These are phyloP conservation scores for Chrysocyon brachyurus DNA, from an alignment of 2,797 vertebrate species.

Conservation along the genomic window DNA sequence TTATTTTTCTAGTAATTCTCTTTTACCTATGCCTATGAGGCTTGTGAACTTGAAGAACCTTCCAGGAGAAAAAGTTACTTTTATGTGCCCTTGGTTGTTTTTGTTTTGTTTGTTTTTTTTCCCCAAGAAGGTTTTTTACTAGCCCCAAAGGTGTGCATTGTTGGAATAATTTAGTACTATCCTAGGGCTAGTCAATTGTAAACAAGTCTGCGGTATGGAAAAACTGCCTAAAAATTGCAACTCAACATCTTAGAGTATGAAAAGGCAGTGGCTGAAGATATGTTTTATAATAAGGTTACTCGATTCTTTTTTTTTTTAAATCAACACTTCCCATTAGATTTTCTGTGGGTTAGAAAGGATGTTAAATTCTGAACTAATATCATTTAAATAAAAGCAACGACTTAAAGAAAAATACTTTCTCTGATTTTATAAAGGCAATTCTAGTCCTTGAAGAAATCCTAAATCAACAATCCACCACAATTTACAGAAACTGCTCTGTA, in stretches of 20 bases:
- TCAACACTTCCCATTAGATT: not conserved
- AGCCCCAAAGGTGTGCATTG: conserved; percentile 60
- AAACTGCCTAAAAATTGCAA: conserved; percentile 61
- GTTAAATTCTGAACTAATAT: not conserved
- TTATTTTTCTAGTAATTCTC: conserved; percentile 2
- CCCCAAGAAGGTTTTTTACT: conserved; percentile 52
- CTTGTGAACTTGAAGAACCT: conserved; percentile 48
- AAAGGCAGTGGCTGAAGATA: conserved; percentile 17
- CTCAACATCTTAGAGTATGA: conserved; percentile 46
- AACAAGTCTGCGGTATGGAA: conserved; percentile 57
- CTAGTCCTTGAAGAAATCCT: not conserved
- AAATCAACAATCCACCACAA: not conserved
- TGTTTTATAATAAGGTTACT: not conserved
- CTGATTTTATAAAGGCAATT: not conserved
- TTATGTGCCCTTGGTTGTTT: conserved; percentile 39
- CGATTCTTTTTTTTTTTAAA: conserved; percentile 49
- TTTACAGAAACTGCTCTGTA: not conserved
- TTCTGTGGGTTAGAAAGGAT: not conserved
- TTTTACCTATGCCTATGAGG: not conserved
- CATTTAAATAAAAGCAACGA: conserved; percentile 1
- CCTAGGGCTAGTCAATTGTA: conserved; percentile 63
- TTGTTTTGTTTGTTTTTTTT: not conserved
- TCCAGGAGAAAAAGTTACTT: conserved; percentile 47
- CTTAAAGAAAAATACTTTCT: not conserved
- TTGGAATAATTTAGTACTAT: conserved; percentile 75